phyloP scores from a whole-genome alignment of 2,888 invertebrate species.

The Beris chalybata region DNA sequence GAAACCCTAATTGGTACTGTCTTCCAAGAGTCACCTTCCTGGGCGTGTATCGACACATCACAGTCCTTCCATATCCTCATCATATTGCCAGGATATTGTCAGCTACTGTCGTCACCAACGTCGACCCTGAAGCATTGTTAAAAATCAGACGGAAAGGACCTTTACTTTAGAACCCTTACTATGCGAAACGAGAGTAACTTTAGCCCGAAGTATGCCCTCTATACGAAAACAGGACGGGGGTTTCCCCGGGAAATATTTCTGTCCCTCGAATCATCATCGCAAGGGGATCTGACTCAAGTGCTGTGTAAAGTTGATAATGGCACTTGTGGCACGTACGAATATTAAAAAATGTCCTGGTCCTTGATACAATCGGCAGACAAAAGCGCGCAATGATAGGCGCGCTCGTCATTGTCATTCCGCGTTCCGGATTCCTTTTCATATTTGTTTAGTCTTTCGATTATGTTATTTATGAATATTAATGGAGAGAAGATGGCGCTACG shows the following conservation, averaged over 20 bases:
- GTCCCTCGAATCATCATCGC: conserved; percentile 32
- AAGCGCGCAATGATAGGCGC: neutral
- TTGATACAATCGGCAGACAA: neutral
- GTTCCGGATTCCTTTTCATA: conserved; percentile 4
- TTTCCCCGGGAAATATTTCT: neutral
- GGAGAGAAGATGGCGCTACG: neutral
- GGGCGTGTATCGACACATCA: conserved; percentile 33
- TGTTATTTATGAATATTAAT: conserved; percentile 30
- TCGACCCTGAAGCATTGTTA: no score
- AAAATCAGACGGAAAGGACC: no score
- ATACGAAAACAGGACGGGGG: conserved; percentile 7
- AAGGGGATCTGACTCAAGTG: conserved; percentile 37
- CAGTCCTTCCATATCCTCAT: no score
- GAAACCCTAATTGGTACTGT: conserved; percentile 33
- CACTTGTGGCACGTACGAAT: conserved; percentile 40
- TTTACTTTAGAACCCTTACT: no score
- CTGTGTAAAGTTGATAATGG: conserved; percentile 39
- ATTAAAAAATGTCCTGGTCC: conserved; percentile 22
- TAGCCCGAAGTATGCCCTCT: no score
- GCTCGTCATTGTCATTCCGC: conserved; percentile 3
- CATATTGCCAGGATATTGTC: no score
- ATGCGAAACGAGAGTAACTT: no score
- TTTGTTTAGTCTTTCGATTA: conserved; percentile 30
- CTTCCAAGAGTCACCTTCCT: conserved; percentile 29
- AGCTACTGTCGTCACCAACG: no score